A percentile compares a stretch with the other conserved stretches of the same genome.
Conservation (phyloP, 2,113 vertebrate species). For the Myrmophylax atrothorax region DNA sequence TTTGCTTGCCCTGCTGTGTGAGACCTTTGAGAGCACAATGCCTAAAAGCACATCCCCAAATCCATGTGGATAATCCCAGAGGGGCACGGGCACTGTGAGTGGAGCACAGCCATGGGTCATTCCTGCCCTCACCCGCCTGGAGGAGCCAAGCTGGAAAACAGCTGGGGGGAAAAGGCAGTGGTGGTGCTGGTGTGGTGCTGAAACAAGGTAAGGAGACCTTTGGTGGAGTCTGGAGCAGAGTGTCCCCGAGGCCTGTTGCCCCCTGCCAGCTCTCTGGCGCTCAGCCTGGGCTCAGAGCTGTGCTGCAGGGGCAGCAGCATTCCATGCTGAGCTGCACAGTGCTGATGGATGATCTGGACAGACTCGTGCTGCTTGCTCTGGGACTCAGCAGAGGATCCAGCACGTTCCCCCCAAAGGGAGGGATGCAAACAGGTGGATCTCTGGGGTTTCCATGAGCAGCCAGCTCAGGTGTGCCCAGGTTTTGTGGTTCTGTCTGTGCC, state of each 20-base stretch:
- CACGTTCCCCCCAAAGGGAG: not conserved
- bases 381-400: fast-evolving
- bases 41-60: not conserved
- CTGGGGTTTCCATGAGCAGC: not conserved
- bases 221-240: not conserved
- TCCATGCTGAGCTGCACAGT: not conserved
- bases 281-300: not conserved
- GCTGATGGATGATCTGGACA: not conserved
- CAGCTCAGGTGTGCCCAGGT: not conserved
- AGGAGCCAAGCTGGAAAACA: not conserved
- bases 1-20: not conserved
- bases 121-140: not conserved
- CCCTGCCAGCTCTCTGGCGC: not conserved
- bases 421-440: not conserved
- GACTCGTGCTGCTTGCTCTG: not conserved
- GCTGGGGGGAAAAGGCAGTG: not conserved
- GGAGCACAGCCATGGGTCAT: not conserved
- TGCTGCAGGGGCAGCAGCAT: not conserved
- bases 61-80: not conserved
- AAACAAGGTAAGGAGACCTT: not conserved
- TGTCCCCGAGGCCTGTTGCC: not conserved
- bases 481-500: not conserved
- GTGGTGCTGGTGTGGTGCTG: not conserved
- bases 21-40: not conserved
- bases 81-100: not conserved